phyloP scores from a whole-genome alignment of 2,888 invertebrate genomes.

The Ceratothoa steindachneri region DNA sequence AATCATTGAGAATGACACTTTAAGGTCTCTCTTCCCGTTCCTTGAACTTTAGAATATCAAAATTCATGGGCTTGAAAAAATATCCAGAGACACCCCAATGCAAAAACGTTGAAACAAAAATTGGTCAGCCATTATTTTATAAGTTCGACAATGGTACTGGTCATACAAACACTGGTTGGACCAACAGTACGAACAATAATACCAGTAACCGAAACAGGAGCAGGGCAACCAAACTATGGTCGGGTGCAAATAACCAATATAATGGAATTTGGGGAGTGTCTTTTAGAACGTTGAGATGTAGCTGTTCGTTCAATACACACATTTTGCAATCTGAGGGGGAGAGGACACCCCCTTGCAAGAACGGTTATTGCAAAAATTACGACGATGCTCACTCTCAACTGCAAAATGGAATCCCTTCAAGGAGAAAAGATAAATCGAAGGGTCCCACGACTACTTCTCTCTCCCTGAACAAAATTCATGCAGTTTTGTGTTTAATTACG shows the following conservation, averaged over 20 bases:
- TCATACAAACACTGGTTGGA: neutral
- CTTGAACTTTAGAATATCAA: too few relatives aligned
- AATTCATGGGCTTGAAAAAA: neutral
- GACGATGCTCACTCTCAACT: neutral
- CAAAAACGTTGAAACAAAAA: neutral
- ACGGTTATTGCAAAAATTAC: neutral
- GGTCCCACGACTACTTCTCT: too few relatives aligned
- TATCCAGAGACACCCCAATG: neutral
- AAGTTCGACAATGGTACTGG: too few relatives aligned
- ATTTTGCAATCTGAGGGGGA: neutral
- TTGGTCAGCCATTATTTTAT: too few relatives aligned
- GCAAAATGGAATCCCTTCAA: neutral
- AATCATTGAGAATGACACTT: too few relatives aligned
- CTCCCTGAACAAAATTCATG: neutral
- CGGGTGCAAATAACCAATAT: neutral
- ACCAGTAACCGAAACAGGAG: neutral
- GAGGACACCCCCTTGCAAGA: neutral
- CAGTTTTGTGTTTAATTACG: conserved; percentile 11
- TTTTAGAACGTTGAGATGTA: neutral
- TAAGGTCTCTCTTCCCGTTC: too few relatives aligned
- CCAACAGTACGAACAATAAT: neutral
- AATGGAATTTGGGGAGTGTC: neutral
- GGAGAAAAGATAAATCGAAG: too few relatives aligned
- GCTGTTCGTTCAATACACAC: neutral
- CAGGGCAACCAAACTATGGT: neutral